Conservation (phyloP, 2,888 invertebrate genomes). For the Brachycybe producta region DNA sequence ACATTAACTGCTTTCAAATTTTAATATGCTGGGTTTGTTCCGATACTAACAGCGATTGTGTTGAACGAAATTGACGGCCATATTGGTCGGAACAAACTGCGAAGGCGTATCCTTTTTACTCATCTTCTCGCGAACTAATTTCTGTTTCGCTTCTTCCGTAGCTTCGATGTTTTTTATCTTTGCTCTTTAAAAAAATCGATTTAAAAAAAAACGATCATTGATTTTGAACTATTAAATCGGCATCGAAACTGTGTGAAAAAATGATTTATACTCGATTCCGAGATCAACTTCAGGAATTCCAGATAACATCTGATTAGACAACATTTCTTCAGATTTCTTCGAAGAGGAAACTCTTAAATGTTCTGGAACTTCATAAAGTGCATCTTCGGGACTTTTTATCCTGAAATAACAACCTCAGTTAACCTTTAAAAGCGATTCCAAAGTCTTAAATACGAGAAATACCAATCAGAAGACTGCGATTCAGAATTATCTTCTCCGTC, state of each 20-base stretch:
- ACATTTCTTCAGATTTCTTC: constrained; percentile 91
- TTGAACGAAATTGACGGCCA: constrained; percentile 96
- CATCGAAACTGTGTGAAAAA: neutral
- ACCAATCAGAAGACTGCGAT: too few species aligned
- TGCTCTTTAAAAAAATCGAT: constrained; percentile 43
- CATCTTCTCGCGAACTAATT: constrained; percentile 72
- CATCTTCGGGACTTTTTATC: constrained; percentile 49
- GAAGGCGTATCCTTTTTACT: constrained; percentile 86
- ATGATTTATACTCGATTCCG: constrained; percentile 67
- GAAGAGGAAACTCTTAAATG: constrained; percentile 72
- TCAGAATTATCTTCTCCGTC: constrained; percentile 28
- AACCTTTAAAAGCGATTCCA: too few species aligned
- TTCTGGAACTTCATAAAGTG: constrained; percentile 74
- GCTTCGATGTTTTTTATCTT: constrained; percentile 98
- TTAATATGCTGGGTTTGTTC: neutral
- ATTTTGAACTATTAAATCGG: neutral
- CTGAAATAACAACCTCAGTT: too few species aligned
- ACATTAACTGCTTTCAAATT: constrained; percentile 5
- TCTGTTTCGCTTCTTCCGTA: constrained; percentile 95
- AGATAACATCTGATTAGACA: constrained; percentile 98
- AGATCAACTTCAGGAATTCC: constrained; percentile 99
- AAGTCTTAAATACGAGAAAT: too few species aligned
- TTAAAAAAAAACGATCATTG: neutral
- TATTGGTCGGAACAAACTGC: constrained; percentile 92
- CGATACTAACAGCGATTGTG: constrained; percentile 76